These are phyloP conservation scores for Sebastes baramenuke DNA, from an alignment of 2,797 vertebrate species.

Conservation along the genomic window DNA sequence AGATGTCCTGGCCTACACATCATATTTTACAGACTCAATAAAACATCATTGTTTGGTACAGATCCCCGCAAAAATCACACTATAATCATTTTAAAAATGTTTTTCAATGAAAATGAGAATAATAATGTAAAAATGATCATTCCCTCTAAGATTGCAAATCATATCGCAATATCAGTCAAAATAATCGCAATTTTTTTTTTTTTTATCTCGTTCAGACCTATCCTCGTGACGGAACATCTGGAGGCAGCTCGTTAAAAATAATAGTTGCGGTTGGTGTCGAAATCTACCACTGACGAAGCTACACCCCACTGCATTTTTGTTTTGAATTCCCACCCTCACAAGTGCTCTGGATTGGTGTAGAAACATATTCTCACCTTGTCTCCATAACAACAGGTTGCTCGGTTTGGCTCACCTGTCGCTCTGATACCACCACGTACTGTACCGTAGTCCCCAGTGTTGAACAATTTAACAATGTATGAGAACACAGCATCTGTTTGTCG, in stretches of 20 bases:
- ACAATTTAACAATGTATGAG: neutral
- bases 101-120: too few relatives aligned
- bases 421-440: neutral
- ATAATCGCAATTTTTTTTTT: too few relatives aligned
- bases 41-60: too few relatives aligned
- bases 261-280: neutral
- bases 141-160: too few relatives aligned
- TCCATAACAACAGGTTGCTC: conserved; percentile 27
- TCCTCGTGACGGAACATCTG: neutral
- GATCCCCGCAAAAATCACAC: too few relatives aligned
- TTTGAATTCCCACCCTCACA: neutral
- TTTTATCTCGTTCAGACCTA: too few relatives aligned
- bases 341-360: neutral
- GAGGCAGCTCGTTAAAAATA: neutral
- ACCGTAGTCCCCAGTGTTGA: neutral
- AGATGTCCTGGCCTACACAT: too few relatives aligned
- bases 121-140: too few relatives aligned
- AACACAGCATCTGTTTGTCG: neutral
- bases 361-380: conserved; percentile 14
- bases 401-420: conserved; percentile 8
- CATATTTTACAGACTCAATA: too few relatives aligned
- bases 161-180: too few relatives aligned
- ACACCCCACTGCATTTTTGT: neutral
- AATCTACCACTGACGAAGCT: neutral
- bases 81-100: too few relatives aligned